Base-by-base conservation (phyloP, 1,140 invertebrate species). In the Latrodectus geometricus region DNA sequence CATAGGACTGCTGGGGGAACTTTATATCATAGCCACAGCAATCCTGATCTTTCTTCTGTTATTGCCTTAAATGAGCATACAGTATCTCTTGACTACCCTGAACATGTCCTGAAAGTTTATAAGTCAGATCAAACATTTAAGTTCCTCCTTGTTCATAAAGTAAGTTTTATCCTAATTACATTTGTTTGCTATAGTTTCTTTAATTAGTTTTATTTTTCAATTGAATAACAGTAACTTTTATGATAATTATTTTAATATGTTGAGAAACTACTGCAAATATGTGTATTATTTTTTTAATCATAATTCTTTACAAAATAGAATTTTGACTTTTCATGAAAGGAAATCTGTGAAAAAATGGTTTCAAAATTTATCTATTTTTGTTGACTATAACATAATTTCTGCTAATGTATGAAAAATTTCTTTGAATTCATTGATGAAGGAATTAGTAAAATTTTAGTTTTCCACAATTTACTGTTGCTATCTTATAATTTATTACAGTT, bases 81-180 rank as follows among this genome's bases (percentile, higher is more conserved):
- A 23, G 80, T 89, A 49, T 88, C 95, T 78, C 93, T 94, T 4
- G 97, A 98, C 91, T 98, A 96, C 92, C 97, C 97, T 9, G 98
- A 99, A 90, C 97, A 99, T 92, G 98, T 99, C 56, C 93, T 99
- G 0, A 99, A 99, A 93, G 96, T 94, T 20, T 94, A 91, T 87
- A 96, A 96, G 92, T 94, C 96, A 48, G 98, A 99, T 93, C 98
- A 99, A 92, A 96, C 96, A 7, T 99, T 96, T 93, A 99, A 99
- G 92, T 99, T 98, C 92, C 94, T 99, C 82, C 93, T 98, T 68
- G 96, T 99, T 75, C 97, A 98, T 91, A 99, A 99, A 90, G 92
- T 93, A 89, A 89, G 89, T 78, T 21, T 61, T 79, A 14, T 73
- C 54, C 65, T 65, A 49, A 12, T 52, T 74, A 5, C 35, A 35